Evolutionary conservation across 1,140 invertebrate genomes (phyloP).

Genomic region (Odontomachus brunneus): DNA sequence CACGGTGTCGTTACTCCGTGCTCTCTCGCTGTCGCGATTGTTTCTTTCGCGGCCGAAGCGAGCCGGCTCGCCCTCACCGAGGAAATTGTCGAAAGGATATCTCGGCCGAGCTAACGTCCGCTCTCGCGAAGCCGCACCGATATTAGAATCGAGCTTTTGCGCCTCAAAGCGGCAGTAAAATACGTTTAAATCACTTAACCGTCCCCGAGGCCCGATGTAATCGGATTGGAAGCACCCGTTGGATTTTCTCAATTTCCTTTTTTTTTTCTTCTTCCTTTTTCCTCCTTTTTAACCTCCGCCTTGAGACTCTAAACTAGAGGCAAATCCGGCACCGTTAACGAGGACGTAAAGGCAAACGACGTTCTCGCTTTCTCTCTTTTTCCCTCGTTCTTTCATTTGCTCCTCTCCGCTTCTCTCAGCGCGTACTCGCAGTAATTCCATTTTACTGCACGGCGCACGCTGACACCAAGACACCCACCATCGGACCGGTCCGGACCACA

Average conservation of each 20-base stretch:
- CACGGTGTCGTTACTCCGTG: too few relatives aligned
- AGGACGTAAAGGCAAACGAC: conserved; percentile 35
- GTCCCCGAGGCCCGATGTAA: conserved; percentile 12
- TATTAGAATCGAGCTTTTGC: conserved; percentile 21
- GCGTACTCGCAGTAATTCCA: conserved; percentile 59
- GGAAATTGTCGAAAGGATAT: conserved; percentile 8
- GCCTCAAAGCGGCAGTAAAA: not conserved
- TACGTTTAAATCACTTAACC: conserved; percentile 43
- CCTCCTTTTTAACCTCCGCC: not conserved
- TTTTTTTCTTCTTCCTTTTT: not conserved
- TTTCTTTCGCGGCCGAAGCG: not conserved
- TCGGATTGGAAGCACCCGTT: conserved; percentile 41
- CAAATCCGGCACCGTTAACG: conserved; percentile 61
- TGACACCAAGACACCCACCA: conserved; percentile 46
- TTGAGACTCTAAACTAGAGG: conserved; percentile 53
- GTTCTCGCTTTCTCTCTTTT: not conserved
- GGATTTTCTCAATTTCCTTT: not conserved
- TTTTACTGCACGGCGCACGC: conserved; percentile 64
- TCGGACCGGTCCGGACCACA: conserved; percentile 55
- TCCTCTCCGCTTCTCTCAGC: not conserved
- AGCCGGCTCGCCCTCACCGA: not conserved
- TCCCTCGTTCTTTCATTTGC: not conserved
- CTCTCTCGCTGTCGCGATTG: not conserved
- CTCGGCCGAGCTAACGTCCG: not conserved
- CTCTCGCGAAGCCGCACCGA: not conserved